A percentile compares a stretch with the other conserved stretches of the same genome.
phyloP scores from a whole-genome alignment of 2,113 vertebrate species.

The Cephalopholis sonnerati region DNA sequence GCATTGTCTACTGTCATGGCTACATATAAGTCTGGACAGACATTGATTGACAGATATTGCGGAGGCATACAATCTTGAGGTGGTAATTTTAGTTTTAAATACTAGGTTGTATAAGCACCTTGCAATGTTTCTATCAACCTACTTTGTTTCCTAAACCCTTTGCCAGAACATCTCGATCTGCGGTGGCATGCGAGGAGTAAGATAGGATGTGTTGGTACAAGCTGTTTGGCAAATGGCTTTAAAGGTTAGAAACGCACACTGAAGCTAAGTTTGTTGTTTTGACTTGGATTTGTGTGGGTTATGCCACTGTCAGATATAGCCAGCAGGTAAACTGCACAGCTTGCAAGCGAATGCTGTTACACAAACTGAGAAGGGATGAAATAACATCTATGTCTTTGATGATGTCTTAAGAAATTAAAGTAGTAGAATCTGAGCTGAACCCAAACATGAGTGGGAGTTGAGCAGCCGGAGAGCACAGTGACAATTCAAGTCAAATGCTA shows the following conservation, averaged over 20 bases:
- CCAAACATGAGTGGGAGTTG: conserved; percentile 26
- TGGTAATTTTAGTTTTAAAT: no score
- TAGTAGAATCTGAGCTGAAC: conserved; percentile 1
- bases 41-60: no score
- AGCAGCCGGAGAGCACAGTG: background rate
- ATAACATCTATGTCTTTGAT: conserved; percentile 32
- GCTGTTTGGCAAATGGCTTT: background rate
- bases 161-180: background rate
- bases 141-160: background rate
- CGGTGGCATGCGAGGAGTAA: background rate
- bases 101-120: no score
- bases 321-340: conserved; percentile 10
- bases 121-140: background rate
- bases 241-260: background rate
- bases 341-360: conserved; percentile 1
- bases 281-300: conserved; percentile 17
- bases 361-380: conserved; percentile 22
- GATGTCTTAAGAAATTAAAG: conserved; percentile 27
- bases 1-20: no score
- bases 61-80: no score
- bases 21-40: no score
- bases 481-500: conserved; percentile 27
- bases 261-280: background rate
- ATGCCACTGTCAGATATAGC: background rate
- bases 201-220: background rate